These are phyloP conservation scores for Psilopogon haemacephalus DNA, from an alignment of 2,113 vertebrate species.

Conservation along the genomic window DNA sequence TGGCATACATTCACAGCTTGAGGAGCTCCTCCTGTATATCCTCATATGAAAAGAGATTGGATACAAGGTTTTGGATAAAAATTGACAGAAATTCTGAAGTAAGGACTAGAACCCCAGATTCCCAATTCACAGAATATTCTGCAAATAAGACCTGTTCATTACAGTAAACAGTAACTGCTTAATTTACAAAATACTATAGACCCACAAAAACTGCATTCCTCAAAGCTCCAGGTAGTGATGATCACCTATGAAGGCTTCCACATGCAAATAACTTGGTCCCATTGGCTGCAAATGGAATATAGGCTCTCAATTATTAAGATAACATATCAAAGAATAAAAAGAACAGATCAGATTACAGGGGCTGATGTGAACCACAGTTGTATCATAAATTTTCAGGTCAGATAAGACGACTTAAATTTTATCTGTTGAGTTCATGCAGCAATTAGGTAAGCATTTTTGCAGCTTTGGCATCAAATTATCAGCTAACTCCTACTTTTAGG, in stretches of 20 bases:
- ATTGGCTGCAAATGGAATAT: neutral
- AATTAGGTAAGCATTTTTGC: neutral
- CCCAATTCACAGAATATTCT: neutral
- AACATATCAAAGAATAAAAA: neutral
- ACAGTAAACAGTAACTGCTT: neutral
- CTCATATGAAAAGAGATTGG: neutral
- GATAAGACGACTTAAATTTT: neutral
- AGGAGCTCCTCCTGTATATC: neutral
- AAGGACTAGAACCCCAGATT: neutral
- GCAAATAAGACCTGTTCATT: neutral
- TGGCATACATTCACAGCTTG: neutral
- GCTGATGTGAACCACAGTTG: neutral
- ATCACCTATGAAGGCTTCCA: neutral
- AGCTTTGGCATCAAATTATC: neutral
- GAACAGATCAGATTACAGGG: neutral
- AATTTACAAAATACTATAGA: neutral
- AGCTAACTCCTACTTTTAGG: neutral
- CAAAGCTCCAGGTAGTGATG: neutral
- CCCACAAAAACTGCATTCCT: neutral
- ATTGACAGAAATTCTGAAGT: neutral
- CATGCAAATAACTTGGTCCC: neutral
- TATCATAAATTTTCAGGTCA: neutral
- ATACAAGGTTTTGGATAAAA: neutral
- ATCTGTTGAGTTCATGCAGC: neutral
- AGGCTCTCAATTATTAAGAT: neutral